A percentile compares a stretch with the other conserved stretches of the same genome.
Conservation (phyloP, 2,797 vertebrate species). For the Knipowitschia caucasica region DNA sequence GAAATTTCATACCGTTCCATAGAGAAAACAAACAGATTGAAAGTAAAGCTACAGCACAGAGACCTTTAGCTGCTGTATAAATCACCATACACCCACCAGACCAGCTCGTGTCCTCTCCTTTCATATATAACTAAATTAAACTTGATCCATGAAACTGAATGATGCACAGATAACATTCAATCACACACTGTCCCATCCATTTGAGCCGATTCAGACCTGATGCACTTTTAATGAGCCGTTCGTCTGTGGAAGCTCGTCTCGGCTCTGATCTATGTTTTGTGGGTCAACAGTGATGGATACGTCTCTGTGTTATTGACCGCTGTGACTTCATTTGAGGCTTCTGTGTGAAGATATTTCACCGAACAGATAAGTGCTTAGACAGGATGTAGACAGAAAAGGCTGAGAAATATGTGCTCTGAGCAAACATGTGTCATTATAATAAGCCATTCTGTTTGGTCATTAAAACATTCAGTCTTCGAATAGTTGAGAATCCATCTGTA, state of each 20-base stretch:
- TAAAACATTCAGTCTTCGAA: neutral
- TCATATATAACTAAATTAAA: conserved; percentile 1
- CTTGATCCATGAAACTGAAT: neutral
- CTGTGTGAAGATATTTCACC: neutral
- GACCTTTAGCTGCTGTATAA: neutral
- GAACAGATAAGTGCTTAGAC: neutral
- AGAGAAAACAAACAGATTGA: too few relatives aligned
- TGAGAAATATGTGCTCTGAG: neutral
- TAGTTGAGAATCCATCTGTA: too few relatives aligned
- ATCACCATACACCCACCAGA: too few relatives aligned
- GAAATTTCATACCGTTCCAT: too few relatives aligned
- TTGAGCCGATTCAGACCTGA: conserved; percentile 1
- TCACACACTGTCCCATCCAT: conserved; percentile 5
- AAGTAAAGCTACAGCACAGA: too few relatives aligned
- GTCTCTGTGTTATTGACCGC: neutral
- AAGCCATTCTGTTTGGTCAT: too few relatives aligned
- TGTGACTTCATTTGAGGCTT: neutral
- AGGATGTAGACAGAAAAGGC: neutral
- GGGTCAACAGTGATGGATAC: neutral
- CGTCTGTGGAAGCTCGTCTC: neutral
- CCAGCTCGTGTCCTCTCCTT: too few relatives aligned
- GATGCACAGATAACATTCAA: neutral
- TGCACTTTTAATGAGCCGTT: conserved; percentile 4
- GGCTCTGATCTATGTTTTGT: conserved; percentile 1
- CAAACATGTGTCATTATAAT: too few relatives aligned